Percentiles rank a stretch among this genome's conserved stretches.
phyloP scores from a whole-genome alignment of 2,888 invertebrate species.

The Lepidocyrtoides sp. region DNA sequence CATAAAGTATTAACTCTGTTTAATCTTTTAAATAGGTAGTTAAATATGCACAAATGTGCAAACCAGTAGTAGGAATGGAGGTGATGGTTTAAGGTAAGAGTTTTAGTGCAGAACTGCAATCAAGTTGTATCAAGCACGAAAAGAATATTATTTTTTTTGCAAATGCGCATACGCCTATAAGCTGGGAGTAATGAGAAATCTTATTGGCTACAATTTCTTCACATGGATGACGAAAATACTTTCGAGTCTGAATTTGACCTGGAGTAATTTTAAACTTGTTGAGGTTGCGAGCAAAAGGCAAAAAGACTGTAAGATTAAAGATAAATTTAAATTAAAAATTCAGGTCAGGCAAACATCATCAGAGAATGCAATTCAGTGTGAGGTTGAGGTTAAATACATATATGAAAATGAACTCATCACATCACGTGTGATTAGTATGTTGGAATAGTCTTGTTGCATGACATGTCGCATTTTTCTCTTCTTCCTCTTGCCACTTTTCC shows the following conservation, averaged over 20 bases:
- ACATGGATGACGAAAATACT: too few species aligned
- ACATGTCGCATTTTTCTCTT: background rate
- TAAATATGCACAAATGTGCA: background rate
- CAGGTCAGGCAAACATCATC: background rate
- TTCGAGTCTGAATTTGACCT: too few species aligned
- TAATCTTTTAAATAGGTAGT: background rate
- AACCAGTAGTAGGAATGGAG: background rate
- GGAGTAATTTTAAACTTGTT: too few species aligned
- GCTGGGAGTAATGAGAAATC: too few species aligned
- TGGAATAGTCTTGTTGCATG: background rate
- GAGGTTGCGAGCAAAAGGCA: too few species aligned
- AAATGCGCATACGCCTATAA: too few species aligned
- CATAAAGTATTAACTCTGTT: background rate
- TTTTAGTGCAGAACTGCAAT: background rate
- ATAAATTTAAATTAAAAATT: background rate
- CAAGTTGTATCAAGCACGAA: background rate
- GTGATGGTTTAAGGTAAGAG: background rate
- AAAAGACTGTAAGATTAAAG: too few species aligned
- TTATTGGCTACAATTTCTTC: too few species aligned
- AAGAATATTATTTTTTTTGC: too few species aligned
- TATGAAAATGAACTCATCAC: conserved; percentile 18
- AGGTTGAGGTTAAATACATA: too few species aligned
- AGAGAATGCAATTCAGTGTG: background rate
- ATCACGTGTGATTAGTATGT: conserved; percentile 43
- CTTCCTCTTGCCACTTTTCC: background rate